Evolutionary conservation across 1,140 invertebrate genomes (phyloP).

Genomic region (Ceratoteleas bidentatus): DNA sequence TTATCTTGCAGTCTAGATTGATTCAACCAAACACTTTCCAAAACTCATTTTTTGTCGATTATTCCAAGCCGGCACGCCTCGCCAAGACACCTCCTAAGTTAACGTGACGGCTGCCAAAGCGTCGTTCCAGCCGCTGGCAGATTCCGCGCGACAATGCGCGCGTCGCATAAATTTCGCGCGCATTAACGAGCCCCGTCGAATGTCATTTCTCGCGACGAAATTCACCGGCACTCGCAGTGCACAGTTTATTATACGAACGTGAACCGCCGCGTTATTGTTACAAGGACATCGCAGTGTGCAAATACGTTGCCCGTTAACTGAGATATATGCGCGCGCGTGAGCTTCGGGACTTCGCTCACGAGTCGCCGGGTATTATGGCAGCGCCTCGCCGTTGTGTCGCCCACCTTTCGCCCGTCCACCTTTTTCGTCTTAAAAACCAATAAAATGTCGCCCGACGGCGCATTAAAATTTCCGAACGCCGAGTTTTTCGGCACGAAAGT

Average conservation of each 20-base stretch:
- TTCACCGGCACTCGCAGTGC: slow-evolving; percentile 7
- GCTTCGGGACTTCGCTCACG: slow-evolving; percentile 29
- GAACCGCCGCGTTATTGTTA: slow-evolving; percentile 43
- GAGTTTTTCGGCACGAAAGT: too few species aligned
- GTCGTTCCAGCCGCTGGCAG: not conserved
- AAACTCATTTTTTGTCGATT: not conserved
- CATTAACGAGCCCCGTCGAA: slow-evolving; percentile 26
- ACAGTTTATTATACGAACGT: slow-evolving; percentile 28
- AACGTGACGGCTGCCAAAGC: not conserved
- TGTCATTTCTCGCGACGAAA: slow-evolving; percentile 16
- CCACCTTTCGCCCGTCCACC: too few species aligned
- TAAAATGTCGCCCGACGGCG: too few species aligned
- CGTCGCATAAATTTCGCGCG: slow-evolving; percentile 10
- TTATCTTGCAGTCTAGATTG: too few species aligned
- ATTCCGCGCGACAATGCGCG: not conserved
- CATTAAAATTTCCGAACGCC: too few species aligned
- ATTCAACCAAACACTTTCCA: too few species aligned
- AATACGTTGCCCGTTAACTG: slow-evolving; percentile 37
- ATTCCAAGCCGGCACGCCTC: not conserved
- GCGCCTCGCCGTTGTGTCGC: too few species aligned
- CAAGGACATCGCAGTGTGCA: slow-evolving; percentile 36
- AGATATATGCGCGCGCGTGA: slow-evolving; percentile 13
- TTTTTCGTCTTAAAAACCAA: too few species aligned
- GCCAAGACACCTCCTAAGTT: not conserved
- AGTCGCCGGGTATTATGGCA: slow-evolving; percentile 19